Evolutionary conservation across 2,888 invertebrate species (phyloP).

Genomic region (Sesia bembeciformis): DNA sequence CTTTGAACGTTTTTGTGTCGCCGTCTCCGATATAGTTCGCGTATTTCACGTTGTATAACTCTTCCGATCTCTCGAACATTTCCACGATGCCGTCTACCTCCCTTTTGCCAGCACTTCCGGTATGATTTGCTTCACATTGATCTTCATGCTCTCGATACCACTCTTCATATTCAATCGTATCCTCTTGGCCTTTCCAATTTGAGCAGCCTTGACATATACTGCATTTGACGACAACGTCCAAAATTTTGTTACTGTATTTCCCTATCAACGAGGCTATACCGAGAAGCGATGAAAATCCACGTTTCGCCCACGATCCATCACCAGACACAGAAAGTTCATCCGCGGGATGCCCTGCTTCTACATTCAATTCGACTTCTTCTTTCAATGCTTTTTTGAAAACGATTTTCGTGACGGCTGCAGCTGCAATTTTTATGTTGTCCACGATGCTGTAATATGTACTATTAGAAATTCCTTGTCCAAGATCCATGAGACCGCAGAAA

Average conservation of each 20-base stretch:
- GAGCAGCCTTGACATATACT: conserved; percentile 1
- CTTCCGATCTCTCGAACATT: background rate
- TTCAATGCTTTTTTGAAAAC: background rate
- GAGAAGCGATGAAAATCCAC: conserved; percentile 14
- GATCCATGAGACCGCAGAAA: conserved; percentile 10
- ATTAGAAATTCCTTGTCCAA: background rate
- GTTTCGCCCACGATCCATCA: conserved; percentile 16
- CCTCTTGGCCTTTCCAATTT: background rate
- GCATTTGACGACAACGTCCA: conserved; percentile 2
- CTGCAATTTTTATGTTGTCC: background rate
- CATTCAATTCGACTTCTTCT: background rate
- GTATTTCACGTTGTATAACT: background rate
- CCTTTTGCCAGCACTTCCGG: conserved; percentile 16
- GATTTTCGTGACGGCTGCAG: background rate
- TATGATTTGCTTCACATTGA: conserved; percentile 11
- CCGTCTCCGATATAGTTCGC: background rate
- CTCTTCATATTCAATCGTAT: conserved; percentile 1
- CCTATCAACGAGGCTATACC: conserved; percentile 15
- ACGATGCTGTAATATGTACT: background rate
- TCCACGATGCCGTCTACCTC: background rate
- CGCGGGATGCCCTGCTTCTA: conserved; percentile 6
- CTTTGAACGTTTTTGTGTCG: background rate
- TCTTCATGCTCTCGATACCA: conserved; percentile 3
- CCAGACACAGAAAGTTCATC: conserved; percentile 15
- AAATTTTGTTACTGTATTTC: conserved; percentile 12